phyloP scores from a whole-genome alignment of 2,797 vertebrate genomes.

The Lerista edwardsae region DNA sequence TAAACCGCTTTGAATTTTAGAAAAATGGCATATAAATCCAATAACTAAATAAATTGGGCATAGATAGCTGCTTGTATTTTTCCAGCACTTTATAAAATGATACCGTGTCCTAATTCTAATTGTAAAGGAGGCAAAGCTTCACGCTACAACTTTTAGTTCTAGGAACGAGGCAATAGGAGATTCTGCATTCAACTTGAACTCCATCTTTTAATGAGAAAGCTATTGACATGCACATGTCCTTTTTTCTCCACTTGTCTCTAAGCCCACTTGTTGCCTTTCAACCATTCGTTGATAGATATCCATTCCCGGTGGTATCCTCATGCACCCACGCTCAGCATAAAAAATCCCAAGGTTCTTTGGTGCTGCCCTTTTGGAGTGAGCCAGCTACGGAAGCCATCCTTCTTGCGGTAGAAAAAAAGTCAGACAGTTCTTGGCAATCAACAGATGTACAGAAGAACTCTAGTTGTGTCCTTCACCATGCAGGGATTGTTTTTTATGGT shows the following conservation, averaged over 20 bases:
- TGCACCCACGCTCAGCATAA: neutral
- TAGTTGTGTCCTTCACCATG: neutral
- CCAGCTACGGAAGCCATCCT: neutral
- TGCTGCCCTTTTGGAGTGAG: neutral
- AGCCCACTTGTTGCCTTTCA: neutral
- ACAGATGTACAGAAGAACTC: neutral
- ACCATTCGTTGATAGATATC: neutral
- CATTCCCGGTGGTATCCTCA: neutral
- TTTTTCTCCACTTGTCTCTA: neutral
- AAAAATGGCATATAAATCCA: too few species aligned
- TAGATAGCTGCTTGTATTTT: too few species aligned
- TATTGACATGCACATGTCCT: neutral
- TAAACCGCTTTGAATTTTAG: too few species aligned
- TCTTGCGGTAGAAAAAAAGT: neutral
- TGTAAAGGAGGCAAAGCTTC: too few species aligned
- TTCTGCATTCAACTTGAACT: neutral
- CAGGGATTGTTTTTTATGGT: neutral
- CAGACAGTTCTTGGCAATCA: neutral
- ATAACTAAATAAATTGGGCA: too few species aligned
- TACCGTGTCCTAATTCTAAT: too few species aligned
- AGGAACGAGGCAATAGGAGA: neutral
- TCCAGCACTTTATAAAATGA: too few species aligned
- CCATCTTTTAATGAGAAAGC: neutral
- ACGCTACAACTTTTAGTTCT: neutral
- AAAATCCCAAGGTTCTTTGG: neutral